Evolutionary conservation across 2,113 vertebrate genomes (phyloP), one percentile per base, ranked within the genome.

Genomic region (Brachyhypopomus gauderio): DNA sequence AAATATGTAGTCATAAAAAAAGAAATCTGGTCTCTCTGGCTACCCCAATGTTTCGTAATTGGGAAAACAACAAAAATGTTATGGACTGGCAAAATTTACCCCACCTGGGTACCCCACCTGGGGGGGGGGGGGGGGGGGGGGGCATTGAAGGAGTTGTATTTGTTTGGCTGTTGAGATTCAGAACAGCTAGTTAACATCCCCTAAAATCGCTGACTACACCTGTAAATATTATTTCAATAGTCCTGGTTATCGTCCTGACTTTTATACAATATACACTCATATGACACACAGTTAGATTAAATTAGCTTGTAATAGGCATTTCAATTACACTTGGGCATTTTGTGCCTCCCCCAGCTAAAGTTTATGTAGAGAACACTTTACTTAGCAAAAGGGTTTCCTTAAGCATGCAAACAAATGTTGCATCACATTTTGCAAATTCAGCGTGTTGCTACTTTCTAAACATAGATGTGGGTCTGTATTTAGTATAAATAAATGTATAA

Each of bases 401-500:
- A 63, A 74, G 64, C 63, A 45, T 74, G 79, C 60, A 80, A 45
- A 23, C 72, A 23, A 36, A 56, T 38, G n/a, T 75, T 75, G 70
- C 41, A 74, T 74, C 71, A 56, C 17, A 25, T 58, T 52, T 58
- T 64, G 78, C 27, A 74, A 62, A 66, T 75, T 52, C 62, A 64
- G 22, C 38, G 34, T 69, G 59, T 30, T 45, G 30, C n/a, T 81
- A 75, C 52, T 16, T 58, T 56, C 72, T 81, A 81, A 75, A 22
- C 72, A 38, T 75, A 81, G 48, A 75, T 0, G 36, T 81, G 74
- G 34, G 30, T 81, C 45, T 64, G 78, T 30, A 64, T 20, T 69
- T 83, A 72, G 60, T 73, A 66, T 56, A 69, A 72, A 30, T 73
- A 78, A 72, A 38, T 30, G n/a, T 80, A 30, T 71, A 63, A 38